Percentiles rank a stretch among this genome's conserved stretches.
Conservation (phyloP, 2,888 invertebrate genomes). For the Falcaria lacertinaria region DNA sequence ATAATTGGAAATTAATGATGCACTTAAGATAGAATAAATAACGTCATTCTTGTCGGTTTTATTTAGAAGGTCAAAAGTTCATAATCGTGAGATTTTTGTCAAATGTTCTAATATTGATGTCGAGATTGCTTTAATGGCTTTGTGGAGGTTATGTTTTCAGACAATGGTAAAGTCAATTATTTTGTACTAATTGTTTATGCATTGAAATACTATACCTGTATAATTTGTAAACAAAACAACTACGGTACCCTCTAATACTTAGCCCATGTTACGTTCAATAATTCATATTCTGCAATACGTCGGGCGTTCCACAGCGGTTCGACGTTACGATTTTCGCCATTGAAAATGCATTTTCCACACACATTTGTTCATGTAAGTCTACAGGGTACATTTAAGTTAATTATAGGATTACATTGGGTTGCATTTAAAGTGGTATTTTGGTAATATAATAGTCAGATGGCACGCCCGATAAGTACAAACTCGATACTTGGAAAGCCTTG, state of each 20-base stretch:
- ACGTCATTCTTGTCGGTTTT: not conserved
- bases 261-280: conserved; percentile 28
- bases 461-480: conserved; percentile 71
- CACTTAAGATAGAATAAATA: not conserved
- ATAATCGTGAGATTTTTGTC: conserved; percentile 1
- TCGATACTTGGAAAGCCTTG: conserved; percentile 70
- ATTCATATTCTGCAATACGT: conserved; percentile 58
- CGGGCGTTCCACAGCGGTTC: conserved; percentile 47
- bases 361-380: conserved; percentile 58
- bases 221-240: not conserved
- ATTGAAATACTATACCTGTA: too few relatives aligned
- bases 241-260: not conserved
- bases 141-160: not conserved
- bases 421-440: conserved; percentile 77
- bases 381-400: conserved; percentile 72
- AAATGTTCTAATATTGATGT: conserved; percentile 3
- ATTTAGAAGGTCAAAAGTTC: conserved; percentile 2
- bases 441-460: conserved; percentile 79
- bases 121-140: not conserved
- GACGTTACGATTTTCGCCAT: conserved; percentile 61
- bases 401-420: conserved; percentile 70
- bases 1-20: conserved; percentile 1
- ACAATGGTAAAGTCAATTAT: not conserved
- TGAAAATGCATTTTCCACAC: conserved; percentile 72
- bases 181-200: too few relatives aligned